A percentile compares a stretch with the other conserved stretches of the same genome.
These are phyloP conservation scores for Philereme transversata DNA, from an alignment of 2,888 invertebrate species.

Conservation along the genomic window DNA sequence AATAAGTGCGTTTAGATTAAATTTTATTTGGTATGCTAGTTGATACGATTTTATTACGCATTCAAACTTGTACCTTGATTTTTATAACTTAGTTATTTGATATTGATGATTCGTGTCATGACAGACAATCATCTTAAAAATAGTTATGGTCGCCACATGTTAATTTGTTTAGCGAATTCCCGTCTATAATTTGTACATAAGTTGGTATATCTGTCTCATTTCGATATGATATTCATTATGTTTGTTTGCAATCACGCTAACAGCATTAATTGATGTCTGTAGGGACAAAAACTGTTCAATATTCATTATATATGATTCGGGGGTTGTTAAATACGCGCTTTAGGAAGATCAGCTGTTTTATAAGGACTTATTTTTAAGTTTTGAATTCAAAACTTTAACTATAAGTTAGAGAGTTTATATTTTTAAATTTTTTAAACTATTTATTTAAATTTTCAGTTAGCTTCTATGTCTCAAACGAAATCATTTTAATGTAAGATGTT, in stretches of 20 bases:
- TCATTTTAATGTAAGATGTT: slow-evolving; percentile 54
- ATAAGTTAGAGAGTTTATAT: slow-evolving; percentile 78
- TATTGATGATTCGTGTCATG: slow-evolving; percentile 78
- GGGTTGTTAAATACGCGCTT: slow-evolving; percentile 53
- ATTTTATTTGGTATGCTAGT: slow-evolving; percentile 81
- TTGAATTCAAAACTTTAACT: slow-evolving; percentile 83
- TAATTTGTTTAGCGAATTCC: slow-evolving; percentile 44
- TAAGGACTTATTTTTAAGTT: slow-evolving; percentile 81
- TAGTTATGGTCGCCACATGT: slow-evolving; percentile 46
- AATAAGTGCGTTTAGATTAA: slow-evolving; percentile 81
- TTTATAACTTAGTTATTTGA: slow-evolving; percentile 70
- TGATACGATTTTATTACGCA: slow-evolving; percentile 68
- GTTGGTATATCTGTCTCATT: slow-evolving; percentile 62
- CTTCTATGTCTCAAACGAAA: slow-evolving; percentile 68
- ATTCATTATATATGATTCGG: slow-evolving; percentile 30
- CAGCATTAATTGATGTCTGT: slow-evolving; percentile 70
- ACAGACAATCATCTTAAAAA: slow-evolving; percentile 70
- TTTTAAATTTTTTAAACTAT: slow-evolving; percentile 58
- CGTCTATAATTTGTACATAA: slow-evolving; percentile 58
- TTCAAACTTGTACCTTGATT: slow-evolving; percentile 81
- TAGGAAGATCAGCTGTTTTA: slow-evolving; percentile 61
- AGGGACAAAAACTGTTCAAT: slow-evolving; percentile 52
- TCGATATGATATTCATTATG: slow-evolving; percentile 73
- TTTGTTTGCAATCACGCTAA: slow-evolving; percentile 73
- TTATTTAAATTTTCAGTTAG: slow-evolving; percentile 70